Conservation (phyloP, 2,888 invertebrate species). For the Dioctria linearis region DNA sequence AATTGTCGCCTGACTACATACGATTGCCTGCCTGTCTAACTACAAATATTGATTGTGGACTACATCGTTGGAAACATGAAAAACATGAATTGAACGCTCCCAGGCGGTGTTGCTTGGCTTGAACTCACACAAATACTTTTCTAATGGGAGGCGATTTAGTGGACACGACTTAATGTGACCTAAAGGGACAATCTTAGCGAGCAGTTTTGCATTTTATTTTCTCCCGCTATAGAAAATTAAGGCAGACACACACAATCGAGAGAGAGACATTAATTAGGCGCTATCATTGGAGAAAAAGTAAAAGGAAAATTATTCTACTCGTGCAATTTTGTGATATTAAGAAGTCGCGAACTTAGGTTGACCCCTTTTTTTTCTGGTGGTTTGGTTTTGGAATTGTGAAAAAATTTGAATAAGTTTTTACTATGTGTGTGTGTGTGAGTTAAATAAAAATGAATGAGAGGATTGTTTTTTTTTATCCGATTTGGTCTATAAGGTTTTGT, state of each 20-base stretch:
- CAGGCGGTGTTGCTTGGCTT: neutral
- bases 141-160: constrained; percentile 13
- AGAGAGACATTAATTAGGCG: constrained; percentile 29
- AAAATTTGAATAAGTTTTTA: too few species aligned
- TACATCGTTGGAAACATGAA: neutral
- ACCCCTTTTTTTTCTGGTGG: constrained; percentile 14
- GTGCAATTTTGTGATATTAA: constrained; percentile 35
- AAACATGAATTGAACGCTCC: too few species aligned
- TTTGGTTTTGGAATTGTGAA: too few species aligned
- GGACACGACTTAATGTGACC: constrained; percentile 44
- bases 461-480: too few species aligned
- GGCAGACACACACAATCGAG: constrained; percentile 15
- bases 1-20: neutral
- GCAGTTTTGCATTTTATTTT: constrained; percentile 20
- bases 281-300: constrained; percentile 28
- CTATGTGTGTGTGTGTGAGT: too few species aligned
- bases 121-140: constrained; percentile 3
- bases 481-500: too few species aligned
- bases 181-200: constrained; percentile 30
- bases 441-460: too few species aligned
- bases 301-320: constrained; percentile 43
- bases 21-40: neutral
- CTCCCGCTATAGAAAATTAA: constrained; percentile 22
- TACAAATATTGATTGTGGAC: neutral
- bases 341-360: constrained; percentile 8